Conservation (phyloP, 2,797 vertebrate genomes). For the Euphonia xanthogaster region DNA sequence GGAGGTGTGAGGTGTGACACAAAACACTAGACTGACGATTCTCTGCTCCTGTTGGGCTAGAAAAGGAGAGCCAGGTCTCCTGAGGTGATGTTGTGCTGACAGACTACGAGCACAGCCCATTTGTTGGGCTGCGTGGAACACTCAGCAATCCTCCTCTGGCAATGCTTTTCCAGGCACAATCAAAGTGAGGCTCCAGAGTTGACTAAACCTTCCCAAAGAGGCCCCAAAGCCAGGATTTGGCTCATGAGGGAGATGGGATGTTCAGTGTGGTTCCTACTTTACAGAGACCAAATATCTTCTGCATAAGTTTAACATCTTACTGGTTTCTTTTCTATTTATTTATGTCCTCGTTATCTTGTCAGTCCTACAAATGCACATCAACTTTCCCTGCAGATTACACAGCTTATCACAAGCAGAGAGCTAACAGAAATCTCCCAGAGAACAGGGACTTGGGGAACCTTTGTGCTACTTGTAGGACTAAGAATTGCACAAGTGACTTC, state of each 20-base stretch:
- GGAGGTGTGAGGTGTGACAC: background rate
- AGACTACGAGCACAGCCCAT: background rate
- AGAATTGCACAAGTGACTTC: background rate
- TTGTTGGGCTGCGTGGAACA: background rate
- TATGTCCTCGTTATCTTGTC: background rate
- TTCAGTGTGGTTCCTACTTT: background rate
- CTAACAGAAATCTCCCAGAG: background rate
- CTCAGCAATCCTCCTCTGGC: background rate
- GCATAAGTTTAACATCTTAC: background rate
- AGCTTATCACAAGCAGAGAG: background rate
- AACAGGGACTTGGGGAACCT: background rate
- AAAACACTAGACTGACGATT: background rate
- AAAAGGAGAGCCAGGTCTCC: background rate
- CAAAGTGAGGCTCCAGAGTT: background rate
- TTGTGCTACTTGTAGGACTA: background rate
- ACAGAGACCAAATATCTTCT: background rate
- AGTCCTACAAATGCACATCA: background rate
- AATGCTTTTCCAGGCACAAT: background rate
- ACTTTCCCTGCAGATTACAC: background rate
- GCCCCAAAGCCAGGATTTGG: background rate
- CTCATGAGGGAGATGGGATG: background rate
- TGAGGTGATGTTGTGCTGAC: background rate
- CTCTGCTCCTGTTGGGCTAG: background rate
- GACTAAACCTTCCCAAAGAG: background rate
- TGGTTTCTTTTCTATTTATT: background rate